phyloP scores from a whole-genome alignment of 2,113 vertebrate species.

The Glaucidium brasilianum region DNA sequence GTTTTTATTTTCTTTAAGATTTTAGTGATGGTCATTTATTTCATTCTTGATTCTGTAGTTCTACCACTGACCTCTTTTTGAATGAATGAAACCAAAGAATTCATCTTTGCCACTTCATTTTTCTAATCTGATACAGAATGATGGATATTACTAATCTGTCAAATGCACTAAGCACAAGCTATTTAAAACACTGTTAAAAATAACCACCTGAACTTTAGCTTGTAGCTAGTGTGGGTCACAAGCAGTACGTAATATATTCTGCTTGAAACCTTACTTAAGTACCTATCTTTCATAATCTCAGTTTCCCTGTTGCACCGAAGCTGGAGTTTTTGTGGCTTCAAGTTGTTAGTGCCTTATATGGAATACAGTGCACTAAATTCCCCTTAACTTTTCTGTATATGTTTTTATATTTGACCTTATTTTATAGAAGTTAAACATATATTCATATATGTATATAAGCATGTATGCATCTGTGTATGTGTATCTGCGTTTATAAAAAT shows the following conservation, averaged over 20 bases:
- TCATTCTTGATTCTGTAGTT: background rate
- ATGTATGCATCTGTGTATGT: background rate
- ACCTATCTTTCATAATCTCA: background rate
- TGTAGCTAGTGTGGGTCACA: background rate
- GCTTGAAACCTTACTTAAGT: background rate
- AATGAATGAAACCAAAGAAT: background rate
- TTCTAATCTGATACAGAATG: background rate
- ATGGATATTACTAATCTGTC: background rate
- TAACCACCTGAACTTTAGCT: background rate
- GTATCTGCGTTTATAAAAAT: background rate
- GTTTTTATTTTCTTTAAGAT: background rate
- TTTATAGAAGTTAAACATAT: background rate
- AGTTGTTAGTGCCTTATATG: background rate
- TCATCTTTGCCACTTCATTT: background rate
- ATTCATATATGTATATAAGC: accelerated
- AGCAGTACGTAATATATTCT: background rate
- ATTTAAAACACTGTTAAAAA: background rate
- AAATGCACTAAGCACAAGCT: background rate
- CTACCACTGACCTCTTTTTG: background rate
- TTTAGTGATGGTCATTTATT: background rate
- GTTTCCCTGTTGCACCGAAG: background rate
- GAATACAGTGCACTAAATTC: background rate
- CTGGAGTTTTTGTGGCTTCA: background rate
- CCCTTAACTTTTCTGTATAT: too few species aligned
- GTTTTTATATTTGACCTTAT: too few species aligned